phyloP scores from a whole-genome alignment of 1,140 invertebrate genomes.

The Solenopsis invicta region DNA sequence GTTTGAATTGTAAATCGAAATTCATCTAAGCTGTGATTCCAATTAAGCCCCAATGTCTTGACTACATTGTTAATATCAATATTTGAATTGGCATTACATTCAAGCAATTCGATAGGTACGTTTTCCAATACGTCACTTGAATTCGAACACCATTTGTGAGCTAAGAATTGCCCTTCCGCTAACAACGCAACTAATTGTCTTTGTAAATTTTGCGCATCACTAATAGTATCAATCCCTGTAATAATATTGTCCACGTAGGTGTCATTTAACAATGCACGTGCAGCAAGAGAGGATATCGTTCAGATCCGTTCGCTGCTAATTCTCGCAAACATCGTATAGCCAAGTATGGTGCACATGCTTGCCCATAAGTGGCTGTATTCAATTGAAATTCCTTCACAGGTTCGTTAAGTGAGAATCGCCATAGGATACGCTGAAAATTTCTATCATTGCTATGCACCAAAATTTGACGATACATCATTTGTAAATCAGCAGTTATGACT shows the following conservation, averaged over 20 bases:
- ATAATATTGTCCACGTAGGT: constrained; percentile 82
- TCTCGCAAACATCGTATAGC: constrained; percentile 61
- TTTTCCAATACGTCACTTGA: neutral
- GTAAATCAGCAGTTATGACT: too few species aligned
- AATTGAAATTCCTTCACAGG: constrained; percentile 74
- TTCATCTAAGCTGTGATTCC: neutral
- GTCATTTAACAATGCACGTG: constrained; percentile 62
- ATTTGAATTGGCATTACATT: neutral
- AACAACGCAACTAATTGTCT: neutral
- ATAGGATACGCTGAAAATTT: too few species aligned
- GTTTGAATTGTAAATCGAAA: constrained; percentile 27
- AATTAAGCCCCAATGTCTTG: neutral
- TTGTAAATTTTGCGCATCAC: constrained; percentile 46
- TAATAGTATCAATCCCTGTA: constrained; percentile 67
- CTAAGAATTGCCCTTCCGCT: constrained; percentile 69
- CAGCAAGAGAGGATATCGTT: constrained; percentile 78
- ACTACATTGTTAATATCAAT: neutral
- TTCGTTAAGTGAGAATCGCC: too few species aligned
- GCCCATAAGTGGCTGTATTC: constrained; percentile 82
- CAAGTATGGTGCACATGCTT: constrained; percentile 75
- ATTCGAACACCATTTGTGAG: constrained; percentile 78
- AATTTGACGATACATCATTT: too few species aligned
- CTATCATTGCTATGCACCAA: too few species aligned
- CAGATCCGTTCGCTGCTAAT: constrained; percentile 70
- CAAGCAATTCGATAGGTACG: neutral